These are phyloP conservation scores for Acholoe squamosa DNA, from an alignment of 2,888 invertebrate genomes.

Conservation along the genomic window DNA sequence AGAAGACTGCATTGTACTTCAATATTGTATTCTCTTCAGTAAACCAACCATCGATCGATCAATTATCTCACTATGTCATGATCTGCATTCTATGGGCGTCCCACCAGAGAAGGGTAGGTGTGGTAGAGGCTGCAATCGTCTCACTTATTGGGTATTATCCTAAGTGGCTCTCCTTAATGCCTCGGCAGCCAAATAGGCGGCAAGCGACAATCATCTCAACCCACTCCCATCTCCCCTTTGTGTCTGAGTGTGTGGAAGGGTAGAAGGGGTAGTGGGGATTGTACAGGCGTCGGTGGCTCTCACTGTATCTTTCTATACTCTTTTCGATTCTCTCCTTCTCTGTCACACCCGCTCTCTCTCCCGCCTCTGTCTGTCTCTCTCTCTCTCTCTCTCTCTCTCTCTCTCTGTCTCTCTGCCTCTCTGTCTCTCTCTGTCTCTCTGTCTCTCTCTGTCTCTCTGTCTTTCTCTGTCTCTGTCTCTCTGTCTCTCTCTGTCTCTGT, in stretches of 20 bases:
- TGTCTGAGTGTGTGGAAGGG: no score
- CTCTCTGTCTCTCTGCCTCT: background rate
- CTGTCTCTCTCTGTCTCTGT: no score
- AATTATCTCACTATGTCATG: background rate
- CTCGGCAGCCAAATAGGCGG: background rate
- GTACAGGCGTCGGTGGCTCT: no score
- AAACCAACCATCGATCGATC: background rate
- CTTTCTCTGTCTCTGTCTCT: no score
- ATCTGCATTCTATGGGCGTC: background rate
- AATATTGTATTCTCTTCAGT: background rate
- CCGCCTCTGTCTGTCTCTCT: background rate
- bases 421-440: no score
- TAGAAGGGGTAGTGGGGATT: no score
- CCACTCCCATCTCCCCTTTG: background rate
- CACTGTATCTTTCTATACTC: background rate
- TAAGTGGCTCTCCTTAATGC: background rate
- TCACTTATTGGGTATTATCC: conserved; percentile 11
- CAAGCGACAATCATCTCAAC: background rate
- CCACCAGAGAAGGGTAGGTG: background rate
- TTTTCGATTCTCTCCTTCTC: background rate
- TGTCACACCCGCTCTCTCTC: background rate
- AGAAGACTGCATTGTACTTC: no score
- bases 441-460: no score
- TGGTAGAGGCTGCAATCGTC: background rate
- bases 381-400: background rate